Evolutionary conservation across 1,140 invertebrate species (phyloP).

Genomic region (Monomorium pharaonis): DNA sequence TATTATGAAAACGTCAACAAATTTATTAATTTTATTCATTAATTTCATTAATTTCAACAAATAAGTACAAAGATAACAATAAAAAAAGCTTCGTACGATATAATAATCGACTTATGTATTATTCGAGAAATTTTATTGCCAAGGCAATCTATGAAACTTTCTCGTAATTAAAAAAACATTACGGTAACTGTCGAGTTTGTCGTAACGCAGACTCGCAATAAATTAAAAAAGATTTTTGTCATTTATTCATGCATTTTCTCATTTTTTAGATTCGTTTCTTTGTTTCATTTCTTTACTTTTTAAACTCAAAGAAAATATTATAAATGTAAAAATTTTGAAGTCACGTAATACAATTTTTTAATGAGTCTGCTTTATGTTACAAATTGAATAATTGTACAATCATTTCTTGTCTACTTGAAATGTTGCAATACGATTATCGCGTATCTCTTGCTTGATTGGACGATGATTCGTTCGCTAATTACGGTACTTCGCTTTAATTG

Average conservation of each 20-base stretch:
- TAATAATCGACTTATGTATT: neutral
- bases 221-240: neutral
- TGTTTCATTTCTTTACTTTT: neutral
- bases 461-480: neutral
- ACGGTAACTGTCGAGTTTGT: neutral
- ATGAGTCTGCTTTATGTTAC: neutral
- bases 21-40: too few species aligned
- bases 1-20: too few species aligned
- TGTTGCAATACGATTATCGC: neutral
- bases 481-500: slow-evolving; percentile 14
- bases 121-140: neutral
- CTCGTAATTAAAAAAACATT: neutral
- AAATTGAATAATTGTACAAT: neutral
- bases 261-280: neutral
- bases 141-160: neutral
- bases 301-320: neutral
- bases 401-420: neutral
- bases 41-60: too few species aligned
- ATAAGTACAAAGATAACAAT: too few species aligned
- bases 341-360: neutral
- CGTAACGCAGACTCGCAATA: neutral
- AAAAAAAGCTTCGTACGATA: too few species aligned
- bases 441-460: neutral
- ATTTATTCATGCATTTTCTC: neutral
- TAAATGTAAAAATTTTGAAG: neutral